These are phyloP conservation scores for Desmophyllum pertusum DNA, from an alignment of 92 coral and sea anemone species.

Conservation along the genomic window DNA sequence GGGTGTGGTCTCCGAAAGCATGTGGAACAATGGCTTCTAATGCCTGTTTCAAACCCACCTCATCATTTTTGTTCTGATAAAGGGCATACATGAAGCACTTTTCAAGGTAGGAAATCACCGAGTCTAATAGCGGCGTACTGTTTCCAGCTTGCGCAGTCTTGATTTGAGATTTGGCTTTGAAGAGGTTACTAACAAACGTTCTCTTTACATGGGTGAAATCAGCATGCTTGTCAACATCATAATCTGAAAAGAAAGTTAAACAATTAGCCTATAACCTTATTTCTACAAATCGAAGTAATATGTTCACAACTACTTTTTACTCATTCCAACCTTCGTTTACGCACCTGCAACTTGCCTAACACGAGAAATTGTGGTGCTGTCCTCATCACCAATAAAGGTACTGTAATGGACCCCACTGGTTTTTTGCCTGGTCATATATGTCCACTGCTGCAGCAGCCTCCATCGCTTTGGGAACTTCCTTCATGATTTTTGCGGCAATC, in stretches of 20 bases:
- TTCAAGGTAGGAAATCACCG: slow-evolving; percentile 34
- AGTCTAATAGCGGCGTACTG: not conserved
- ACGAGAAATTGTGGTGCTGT: slow-evolving; percentile 31
- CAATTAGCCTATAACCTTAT: no score
- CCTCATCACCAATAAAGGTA: slow-evolving; percentile 19
- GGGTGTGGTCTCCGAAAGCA: slow-evolving; percentile 41
- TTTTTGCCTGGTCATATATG: slow-evolving; percentile 18
- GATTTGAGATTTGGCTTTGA: slow-evolving; percentile 26
- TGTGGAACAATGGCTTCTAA: slow-evolving; percentile 42
- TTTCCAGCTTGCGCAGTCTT: not conserved
- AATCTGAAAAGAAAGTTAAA: not conserved
- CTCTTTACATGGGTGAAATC: slow-evolving; percentile 34
- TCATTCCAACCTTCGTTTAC: not conserved
- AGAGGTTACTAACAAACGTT: slow-evolving; percentile 22
- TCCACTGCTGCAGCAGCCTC: slow-evolving; percentile 27
- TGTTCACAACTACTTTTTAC: no score
- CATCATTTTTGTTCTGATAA: slow-evolving; percentile 12
- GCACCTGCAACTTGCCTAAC: not conserved
- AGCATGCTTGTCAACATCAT: slow-evolving; percentile 25
- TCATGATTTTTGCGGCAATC: not conserved
- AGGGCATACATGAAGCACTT: slow-evolving; percentile 20
- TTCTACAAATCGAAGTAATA: no score
- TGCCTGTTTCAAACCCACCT: not conserved
- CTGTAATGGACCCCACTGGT: slow-evolving; percentile 11
- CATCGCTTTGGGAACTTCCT: no score